Percentiles rank a stretch among this genome's conserved stretches.
Conservation (phyloP, 2,888 invertebrate species). For the Sinohyriopsis cumingii region DNA sequence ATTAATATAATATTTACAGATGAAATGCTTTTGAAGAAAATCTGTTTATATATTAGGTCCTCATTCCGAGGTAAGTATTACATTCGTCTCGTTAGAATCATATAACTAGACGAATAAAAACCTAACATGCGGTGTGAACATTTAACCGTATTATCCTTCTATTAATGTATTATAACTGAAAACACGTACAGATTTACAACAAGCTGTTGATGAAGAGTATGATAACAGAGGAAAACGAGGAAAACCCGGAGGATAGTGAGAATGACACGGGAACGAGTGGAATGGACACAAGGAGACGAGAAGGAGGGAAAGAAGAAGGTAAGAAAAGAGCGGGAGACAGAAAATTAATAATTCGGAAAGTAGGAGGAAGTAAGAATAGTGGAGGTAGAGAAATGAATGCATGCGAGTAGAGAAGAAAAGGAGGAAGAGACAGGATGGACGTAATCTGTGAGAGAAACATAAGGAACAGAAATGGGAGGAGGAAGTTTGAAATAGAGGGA, state of each 20-base stretch:
- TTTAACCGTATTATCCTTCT: too few species aligned
- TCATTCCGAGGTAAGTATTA: too few species aligned
- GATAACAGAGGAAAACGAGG: neutral
- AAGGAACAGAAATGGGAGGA: neutral
- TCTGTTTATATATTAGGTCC: too few species aligned
- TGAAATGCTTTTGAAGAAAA: too few species aligned
- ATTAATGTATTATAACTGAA: too few species aligned
- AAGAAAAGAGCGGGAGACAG: neutral
- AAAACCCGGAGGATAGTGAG: neutral
- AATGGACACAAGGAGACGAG: neutral
- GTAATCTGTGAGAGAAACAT: neutral
- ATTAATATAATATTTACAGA: too few species aligned
- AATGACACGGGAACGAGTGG: neutral
- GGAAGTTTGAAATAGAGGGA: neutral
- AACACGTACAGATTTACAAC: too few species aligned
- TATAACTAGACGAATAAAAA: too few species aligned
- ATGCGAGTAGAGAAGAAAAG: neutral
- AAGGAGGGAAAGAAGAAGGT: neutral
- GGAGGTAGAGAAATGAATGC: neutral
- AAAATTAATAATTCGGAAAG: neutral
- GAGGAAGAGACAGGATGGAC: neutral
- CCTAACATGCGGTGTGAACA: too few species aligned
- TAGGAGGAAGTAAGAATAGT: neutral
- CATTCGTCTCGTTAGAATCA: too few species aligned
- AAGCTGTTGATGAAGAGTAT: too few species aligned